Evolutionary conservation across 30 jellyfish, hydroid and myxozoan species (phyloP).

Genomic region (Cassiopea andromeda): DNA sequence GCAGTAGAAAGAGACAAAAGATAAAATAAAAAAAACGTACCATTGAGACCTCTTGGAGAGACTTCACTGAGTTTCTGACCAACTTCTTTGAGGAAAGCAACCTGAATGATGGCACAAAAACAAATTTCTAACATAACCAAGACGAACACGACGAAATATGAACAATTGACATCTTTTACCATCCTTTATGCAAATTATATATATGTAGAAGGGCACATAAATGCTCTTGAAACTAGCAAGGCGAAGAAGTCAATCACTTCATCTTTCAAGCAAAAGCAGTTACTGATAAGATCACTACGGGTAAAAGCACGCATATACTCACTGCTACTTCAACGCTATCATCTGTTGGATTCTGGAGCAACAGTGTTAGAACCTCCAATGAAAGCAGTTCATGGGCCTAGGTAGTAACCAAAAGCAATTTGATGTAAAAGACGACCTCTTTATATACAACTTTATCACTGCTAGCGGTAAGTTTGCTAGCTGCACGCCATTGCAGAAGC

Average conservation of each 20-base stretch:
- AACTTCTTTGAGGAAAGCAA: slow-evolving; percentile 96
- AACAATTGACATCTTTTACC: too few species aligned
- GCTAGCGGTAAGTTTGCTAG: too few species aligned
- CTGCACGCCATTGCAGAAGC: too few species aligned
- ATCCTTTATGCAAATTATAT: too few species aligned
- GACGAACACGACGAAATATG: too few species aligned
- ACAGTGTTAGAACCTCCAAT: slow-evolving; percentile 87
- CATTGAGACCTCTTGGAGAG: slow-evolving; percentile 98
- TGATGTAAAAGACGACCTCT: neutral
- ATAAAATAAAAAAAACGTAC: slow-evolving; percentile 24
- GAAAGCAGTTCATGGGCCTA: slow-evolving; percentile 98
- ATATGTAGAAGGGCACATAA: too few species aligned
- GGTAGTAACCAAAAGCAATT: neutral
- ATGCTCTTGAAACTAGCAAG: too few species aligned
- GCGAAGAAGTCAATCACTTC: too few species aligned
- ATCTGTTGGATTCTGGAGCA: slow-evolving; percentile 96
- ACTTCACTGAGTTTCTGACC: slow-evolving; percentile 95
- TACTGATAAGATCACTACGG: too few species aligned
- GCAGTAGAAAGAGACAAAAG: neutral
- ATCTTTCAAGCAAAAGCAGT: too few species aligned
- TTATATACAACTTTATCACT: too few species aligned
- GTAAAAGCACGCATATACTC: slow-evolving; percentile 18
- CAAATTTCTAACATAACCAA: neutral
- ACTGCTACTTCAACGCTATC: slow-evolving; percentile 99
- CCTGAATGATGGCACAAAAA: slow-evolving; percentile 38